Base-by-base conservation (phyloP, 2,797 vertebrate species). In the Austrolebias charrua region DNA sequence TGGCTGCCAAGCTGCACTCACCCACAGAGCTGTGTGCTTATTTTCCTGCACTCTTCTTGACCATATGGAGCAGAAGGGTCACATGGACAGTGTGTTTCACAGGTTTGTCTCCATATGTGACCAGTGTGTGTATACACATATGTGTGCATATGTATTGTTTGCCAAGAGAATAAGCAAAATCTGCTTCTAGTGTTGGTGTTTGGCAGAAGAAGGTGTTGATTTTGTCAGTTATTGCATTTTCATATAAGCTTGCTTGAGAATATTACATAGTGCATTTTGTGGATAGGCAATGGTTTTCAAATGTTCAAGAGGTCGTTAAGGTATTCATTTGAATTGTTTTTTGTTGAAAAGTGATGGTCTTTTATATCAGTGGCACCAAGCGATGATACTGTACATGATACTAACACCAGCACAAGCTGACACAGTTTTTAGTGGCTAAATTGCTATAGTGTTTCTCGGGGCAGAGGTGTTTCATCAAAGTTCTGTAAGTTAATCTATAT, bases 51-150 rank as follows among this genome's bases (percentile, higher is more conserved):
- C 81, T 83, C 79, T 60, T 86, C 87, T 86, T 84, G 79, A 84
- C 86, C 88, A 86, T 90, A 89, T 87, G 84, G 87, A 87, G 82
- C 84, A 81, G 50, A 49, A 82, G 90, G 88, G 89, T 91, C 88
- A 90, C 67, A 67, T 82, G 83, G 84, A 91, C 82, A 76, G 59
- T 57, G 73, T 87, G 84, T 88, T 83, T 86, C 80, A 75, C 82
- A 87, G 82, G 82, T 85, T 80, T 79, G 73, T 76, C 73, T 81
- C 52, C 55, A 78, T 75, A 69, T 79, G 78, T 18, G 55, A 65
- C 61, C 24, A 16, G 69, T 61, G 71, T 63, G 80, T 55, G 57
- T 46, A 55, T 66, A 55, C 68, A 69, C 69, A 64, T 57, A 64
- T 28, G 45, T 33, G 70, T 66, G 76, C 77, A 49, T 75, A 65